phyloP scores from a whole-genome alignment of 1,140 invertebrate genomes.

The Apis florea region DNA sequence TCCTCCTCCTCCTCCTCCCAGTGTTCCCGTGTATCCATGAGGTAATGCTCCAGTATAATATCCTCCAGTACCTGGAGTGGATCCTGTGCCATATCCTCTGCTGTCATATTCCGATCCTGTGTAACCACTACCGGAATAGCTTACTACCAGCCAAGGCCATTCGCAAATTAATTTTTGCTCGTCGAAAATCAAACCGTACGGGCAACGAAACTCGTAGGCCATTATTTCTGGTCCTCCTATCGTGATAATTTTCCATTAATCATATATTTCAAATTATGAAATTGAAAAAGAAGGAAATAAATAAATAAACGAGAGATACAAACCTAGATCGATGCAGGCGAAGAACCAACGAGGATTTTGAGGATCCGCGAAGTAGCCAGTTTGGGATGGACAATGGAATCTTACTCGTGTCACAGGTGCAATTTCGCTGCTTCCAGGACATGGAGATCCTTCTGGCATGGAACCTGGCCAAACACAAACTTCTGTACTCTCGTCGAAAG shows the following conservation, averaged over 20 bases:
- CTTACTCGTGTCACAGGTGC: conserved; percentile 85
- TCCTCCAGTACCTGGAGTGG: conserved; percentile 16
- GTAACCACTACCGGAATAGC: conserved; percentile 81
- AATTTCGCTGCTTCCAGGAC: conserved; percentile 88
- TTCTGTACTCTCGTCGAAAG: conserved; percentile 89
- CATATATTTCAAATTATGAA: too few relatives aligned
- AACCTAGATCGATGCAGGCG: conserved; percentile 89
- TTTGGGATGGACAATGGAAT: conserved; percentile 83
- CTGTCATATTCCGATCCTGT: conserved; percentile 43
- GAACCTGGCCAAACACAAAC: conserved; percentile 92
- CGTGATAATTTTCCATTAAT: conserved; percentile 1
- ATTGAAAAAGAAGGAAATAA: background rate
- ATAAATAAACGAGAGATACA: conserved; percentile 75
- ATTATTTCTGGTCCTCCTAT: conserved; percentile 79
- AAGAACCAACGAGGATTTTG: conserved; percentile 94
- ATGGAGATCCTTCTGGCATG: conserved; percentile 85
- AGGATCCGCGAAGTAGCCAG: conserved; percentile 89
- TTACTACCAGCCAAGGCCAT: conserved; percentile 90
- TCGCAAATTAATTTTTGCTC: conserved; percentile 87
- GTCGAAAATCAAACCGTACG: conserved; percentile 90
- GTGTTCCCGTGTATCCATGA: conserved; percentile 35
- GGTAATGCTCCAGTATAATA: conserved; percentile 37
- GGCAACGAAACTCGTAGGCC: conserved; percentile 91
- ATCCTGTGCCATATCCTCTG: conserved; percentile 18
- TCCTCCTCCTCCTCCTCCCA: background rate